Evolutionary conservation across 2,888 invertebrate species (phyloP).

Genomic region (Eupithecia pulchellata): DNA sequence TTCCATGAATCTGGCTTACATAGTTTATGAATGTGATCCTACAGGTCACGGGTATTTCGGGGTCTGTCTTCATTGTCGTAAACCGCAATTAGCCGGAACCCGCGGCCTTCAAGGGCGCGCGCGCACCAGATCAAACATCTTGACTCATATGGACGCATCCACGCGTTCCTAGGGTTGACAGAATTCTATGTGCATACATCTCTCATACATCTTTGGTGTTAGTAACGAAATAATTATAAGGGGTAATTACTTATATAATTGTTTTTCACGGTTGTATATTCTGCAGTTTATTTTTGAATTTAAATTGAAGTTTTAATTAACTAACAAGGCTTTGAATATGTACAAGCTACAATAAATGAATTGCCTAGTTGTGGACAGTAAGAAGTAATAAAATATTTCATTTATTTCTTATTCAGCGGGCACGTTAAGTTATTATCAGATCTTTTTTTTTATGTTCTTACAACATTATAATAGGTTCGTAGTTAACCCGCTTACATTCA

Average conservation of each 20-base stretch:
- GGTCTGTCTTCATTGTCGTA: conserved; percentile 40
- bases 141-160: conserved; percentile 5
- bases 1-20: neutral
- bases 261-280: too few species aligned
- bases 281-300: too few species aligned
- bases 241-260: too few species aligned
- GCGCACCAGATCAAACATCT: conserved; percentile 18
- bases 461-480: too few species aligned
- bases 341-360: too few species aligned
- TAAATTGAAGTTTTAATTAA: too few species aligned
- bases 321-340: too few species aligned
- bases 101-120: conserved; percentile 41
- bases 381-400: too few species aligned
- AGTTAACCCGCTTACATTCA: too few species aligned
- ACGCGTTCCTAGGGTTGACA: conserved; percentile 12
- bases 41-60: conserved; percentile 38
- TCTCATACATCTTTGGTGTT: neutral
- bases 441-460: neutral
- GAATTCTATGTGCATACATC: neutral
- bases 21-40: conserved; percentile 7
- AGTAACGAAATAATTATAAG: too few species aligned
- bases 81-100: conserved; percentile 35
- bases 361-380: too few species aligned
- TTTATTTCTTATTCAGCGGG: too few species aligned
- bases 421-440: neutral